Evolutionary conservation across 2,797 vertebrate genomes (phyloP).

Genomic region (Silurus lanzhouensis): DNA sequence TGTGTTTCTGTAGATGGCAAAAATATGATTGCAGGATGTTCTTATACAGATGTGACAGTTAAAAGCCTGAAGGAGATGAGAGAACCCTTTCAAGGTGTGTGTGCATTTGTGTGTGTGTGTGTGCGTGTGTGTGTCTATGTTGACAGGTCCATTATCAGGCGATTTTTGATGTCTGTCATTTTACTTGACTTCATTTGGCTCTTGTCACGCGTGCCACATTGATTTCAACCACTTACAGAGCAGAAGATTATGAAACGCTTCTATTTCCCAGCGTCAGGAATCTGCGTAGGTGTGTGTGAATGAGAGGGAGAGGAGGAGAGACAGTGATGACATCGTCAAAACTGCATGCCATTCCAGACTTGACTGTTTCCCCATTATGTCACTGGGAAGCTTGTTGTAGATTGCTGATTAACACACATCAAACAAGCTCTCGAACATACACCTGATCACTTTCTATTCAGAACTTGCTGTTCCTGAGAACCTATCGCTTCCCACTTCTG

Average conservation of each 20-base stretch:
- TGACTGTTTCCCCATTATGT: background rate
- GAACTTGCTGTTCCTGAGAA: constrained; percentile 29
- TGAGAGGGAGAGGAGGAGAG: background rate
- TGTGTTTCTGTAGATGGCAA: constrained; percentile 14
- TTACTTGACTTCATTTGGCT: constrained; percentile 52
- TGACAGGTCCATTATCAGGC: constrained; percentile 41
- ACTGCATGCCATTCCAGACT: background rate
- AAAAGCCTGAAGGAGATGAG: constrained; percentile 37
- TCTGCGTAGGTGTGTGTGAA: constrained; percentile 11
- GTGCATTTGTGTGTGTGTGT: constrained; percentile 8
- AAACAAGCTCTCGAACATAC: background rate
- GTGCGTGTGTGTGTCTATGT: background rate
- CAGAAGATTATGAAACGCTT: constrained; percentile 33
- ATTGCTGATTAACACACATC: background rate
- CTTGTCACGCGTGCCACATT: constrained; percentile 40
- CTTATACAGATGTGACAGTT: constrained; percentile 35
- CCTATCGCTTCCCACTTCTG: constrained; percentile 31
- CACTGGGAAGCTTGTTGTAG: background rate
- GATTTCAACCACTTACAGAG: constrained; percentile 36
- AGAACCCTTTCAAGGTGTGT: constrained; percentile 12
- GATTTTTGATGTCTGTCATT: constrained; percentile 51
- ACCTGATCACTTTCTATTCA: constrained; percentile 22
- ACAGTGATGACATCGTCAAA: constrained; percentile 4
- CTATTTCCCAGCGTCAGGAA: constrained; percentile 21
- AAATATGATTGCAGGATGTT: constrained; percentile 38